Percentiles rank a stretch among this genome's conserved stretches.
phyloP scores from a whole-genome alignment of 2,888 invertebrate species.

The Latrodectus hesperus region DNA sequence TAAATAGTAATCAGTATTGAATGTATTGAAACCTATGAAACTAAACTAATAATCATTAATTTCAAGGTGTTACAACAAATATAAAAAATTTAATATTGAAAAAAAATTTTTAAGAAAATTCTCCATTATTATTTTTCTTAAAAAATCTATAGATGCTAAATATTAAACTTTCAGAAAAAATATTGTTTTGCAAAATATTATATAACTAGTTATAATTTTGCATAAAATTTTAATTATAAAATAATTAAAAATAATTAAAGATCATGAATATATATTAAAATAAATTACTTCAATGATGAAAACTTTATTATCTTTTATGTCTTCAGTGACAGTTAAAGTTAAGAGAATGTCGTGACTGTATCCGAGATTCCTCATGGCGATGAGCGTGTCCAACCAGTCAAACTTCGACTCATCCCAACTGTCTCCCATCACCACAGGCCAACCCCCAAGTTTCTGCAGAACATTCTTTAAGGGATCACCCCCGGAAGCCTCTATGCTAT shows the following conservation, averaged over 20 bases:
- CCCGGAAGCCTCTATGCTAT: conserved; percentile 18
- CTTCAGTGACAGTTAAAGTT: conserved; percentile 87
- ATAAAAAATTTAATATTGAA: too few species aligned
- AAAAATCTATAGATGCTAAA: too few species aligned
- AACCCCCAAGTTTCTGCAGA: conserved; percentile 44
- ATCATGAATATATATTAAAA: background rate
- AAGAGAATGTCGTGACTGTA: conserved; percentile 48
- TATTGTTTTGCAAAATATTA: too few species aligned
- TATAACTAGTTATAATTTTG: too few species aligned
- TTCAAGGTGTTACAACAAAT: too few species aligned
- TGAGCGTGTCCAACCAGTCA: conserved; percentile 49
- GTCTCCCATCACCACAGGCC: conserved; percentile 49
- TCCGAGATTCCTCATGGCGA: conserved; percentile 12
- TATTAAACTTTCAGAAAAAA: background rate
- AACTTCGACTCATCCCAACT: conserved; percentile 44
- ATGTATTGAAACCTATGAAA: too few species aligned
- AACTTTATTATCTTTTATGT: conserved; percentile 88
- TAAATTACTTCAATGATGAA: conserved; percentile 52
- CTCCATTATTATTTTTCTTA: too few species aligned
- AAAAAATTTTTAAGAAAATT: too few species aligned
- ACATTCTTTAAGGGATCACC: conserved; percentile 23
- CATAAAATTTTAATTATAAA: too few species aligned
- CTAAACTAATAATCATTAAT: too few species aligned
- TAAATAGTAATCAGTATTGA: too few species aligned
- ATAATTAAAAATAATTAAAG: too few species aligned